Conservation (phyloP, 2,797 vertebrate genomes). For the Pangasius mekongensis region DNA sequence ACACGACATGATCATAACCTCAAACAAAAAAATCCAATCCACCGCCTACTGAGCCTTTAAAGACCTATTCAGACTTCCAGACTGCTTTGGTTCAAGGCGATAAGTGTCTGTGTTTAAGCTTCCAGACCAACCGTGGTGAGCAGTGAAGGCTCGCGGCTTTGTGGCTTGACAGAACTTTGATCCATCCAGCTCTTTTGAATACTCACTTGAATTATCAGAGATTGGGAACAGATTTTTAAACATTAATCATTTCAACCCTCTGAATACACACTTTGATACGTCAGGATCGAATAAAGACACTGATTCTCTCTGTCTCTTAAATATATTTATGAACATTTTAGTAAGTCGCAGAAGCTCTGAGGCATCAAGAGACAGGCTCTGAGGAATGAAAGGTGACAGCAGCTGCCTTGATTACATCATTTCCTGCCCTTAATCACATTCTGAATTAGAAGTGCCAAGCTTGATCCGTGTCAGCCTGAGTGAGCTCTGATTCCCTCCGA, state of each 20-base stretch:
- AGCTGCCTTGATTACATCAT: conserved; percentile 62
- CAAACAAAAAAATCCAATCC: neutral
- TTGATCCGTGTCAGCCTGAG: conserved; percentile 58
- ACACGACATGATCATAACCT: neutral
- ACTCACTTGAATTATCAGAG: neutral
- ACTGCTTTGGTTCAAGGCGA: conserved; percentile 46
- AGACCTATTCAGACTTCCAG: conserved; percentile 5
- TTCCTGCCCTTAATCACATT: conserved; percentile 67
- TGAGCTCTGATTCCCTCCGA: conserved; percentile 64
- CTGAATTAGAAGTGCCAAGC: conserved; percentile 50
- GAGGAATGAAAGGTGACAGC: conserved; percentile 57
- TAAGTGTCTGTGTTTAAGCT: conserved; percentile 59
- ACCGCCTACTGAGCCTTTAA: neutral
- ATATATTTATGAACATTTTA: conserved; percentile 32
- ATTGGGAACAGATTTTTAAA: neutral
- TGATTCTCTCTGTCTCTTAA: conserved; percentile 3
- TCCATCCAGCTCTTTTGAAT: conserved; percentile 59
- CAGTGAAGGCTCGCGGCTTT: conserved; percentile 36
- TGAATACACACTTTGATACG: conserved; percentile 45
- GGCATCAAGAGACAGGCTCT: conserved; percentile 41
- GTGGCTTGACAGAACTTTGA: conserved; percentile 29
- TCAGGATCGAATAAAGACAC: conserved; percentile 58
- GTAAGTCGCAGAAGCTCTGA: conserved; percentile 32
- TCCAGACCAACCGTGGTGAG: conserved; percentile 42
- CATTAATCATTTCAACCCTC: conserved; percentile 30